Evolutionary conservation across 2,797 vertebrate species (phyloP).

Genomic region (Atherinosoma microstoma): DNA sequence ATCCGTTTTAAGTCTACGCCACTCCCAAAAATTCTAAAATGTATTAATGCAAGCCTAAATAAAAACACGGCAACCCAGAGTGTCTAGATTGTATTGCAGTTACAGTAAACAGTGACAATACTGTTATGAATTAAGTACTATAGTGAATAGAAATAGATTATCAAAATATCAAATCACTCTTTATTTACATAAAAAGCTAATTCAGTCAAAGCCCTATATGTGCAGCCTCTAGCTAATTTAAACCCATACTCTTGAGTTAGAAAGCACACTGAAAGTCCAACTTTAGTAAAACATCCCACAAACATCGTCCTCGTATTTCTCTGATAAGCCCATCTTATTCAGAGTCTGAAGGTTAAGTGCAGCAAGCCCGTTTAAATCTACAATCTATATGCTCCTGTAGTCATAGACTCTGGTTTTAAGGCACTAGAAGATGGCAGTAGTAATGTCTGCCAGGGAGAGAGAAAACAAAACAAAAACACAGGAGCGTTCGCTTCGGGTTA

Average conservation of each 20-base stretch:
- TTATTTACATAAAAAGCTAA: constrained; percentile 90
- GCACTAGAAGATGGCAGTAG: constrained; percentile 92
- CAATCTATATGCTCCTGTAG: constrained; percentile 82
- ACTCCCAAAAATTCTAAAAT: constrained; percentile 86
- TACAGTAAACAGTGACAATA: constrained; percentile 94
- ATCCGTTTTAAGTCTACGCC: constrained; percentile 83
- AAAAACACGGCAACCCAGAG: constrained; percentile 87
- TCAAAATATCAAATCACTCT: constrained; percentile 90
- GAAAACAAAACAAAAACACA: constrained; percentile 64
- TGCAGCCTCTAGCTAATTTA: constrained; percentile 78
- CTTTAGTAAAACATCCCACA: constrained; percentile 47
- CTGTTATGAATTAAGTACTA: constrained; percentile 89
- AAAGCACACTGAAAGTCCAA: constrained; percentile 62
- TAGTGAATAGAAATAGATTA: constrained; percentile 91
- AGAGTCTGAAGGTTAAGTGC: constrained; percentile 92
- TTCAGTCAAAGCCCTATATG: constrained; percentile 85
- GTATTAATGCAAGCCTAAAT: constrained; percentile 77
- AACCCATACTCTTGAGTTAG: constrained; percentile 67
- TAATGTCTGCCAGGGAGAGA: constrained; percentile 80
- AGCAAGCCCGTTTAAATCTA: constrained; percentile 90
- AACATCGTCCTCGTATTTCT: constrained; percentile 30
- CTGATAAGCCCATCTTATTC: constrained; percentile 50
- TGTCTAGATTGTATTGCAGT: constrained; percentile 94
- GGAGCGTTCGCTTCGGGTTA: constrained; percentile 82
- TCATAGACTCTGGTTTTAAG: constrained; percentile 88